Evolutionary conservation across 2,113 vertebrate genomes (phyloP).

Genomic region (Podilymbus podiceps): DNA sequence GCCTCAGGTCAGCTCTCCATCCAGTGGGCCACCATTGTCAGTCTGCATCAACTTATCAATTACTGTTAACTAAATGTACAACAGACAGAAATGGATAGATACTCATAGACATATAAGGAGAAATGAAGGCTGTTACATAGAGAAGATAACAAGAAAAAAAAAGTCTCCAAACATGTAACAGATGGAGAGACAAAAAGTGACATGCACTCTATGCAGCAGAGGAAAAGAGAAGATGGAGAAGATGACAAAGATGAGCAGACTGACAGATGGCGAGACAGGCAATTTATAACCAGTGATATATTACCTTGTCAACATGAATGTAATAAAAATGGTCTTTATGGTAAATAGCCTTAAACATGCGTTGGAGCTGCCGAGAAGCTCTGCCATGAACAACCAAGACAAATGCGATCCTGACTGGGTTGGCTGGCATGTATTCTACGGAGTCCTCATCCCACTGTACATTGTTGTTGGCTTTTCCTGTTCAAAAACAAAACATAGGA

Average conservation of each 20-base stretch:
- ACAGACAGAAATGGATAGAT: not conserved
- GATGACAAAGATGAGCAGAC: not conserved
- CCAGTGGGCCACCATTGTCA: not conserved
- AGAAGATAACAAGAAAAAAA: not conserved
- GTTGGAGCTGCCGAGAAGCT: slow-evolving; percentile 91
- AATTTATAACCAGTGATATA: slow-evolving; percentile 47
- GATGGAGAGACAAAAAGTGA: not conserved
- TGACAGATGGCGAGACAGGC: not conserved
- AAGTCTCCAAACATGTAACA: not conserved
- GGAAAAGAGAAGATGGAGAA: not conserved
- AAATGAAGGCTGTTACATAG: not conserved
- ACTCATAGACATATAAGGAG: not conserved
- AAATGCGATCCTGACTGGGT: slow-evolving; percentile 93
- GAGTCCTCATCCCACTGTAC: slow-evolving; percentile 96
- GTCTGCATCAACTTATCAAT: not conserved
- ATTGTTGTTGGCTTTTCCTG: slow-evolving; percentile 92
- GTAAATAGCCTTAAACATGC: slow-evolving; percentile 99
- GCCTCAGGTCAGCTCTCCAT: not conserved
- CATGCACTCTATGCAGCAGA: not conserved
- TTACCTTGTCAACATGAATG: slow-evolving; percentile 97
- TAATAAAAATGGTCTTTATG: slow-evolving; percentile 96
- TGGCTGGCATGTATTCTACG: slow-evolving; percentile 81
- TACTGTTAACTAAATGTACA: not conserved
- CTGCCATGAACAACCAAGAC: slow-evolving; percentile 94
- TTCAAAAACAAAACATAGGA: slow-evolving; percentile 62